These are phyloP conservation scores for Cataglyphis albicans DNA, from an alignment of 2,888 invertebrate species.

Conservation along the genomic window DNA sequence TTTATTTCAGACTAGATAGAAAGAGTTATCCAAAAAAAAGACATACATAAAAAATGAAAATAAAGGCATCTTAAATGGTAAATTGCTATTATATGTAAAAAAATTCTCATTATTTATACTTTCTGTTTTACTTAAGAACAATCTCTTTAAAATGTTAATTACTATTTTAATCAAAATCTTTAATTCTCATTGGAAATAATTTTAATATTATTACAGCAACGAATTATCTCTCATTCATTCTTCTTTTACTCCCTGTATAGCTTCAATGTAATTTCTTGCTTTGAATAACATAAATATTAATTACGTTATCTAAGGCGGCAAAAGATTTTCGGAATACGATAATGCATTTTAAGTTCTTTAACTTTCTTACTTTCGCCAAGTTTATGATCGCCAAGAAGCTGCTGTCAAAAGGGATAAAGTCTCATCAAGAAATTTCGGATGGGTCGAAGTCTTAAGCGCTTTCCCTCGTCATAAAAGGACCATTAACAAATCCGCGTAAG, in stretches of 20 bases:
- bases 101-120: not conserved
- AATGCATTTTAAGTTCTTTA: constrained; percentile 38
- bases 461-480: constrained; percentile 32
- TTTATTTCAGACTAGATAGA: not conserved
- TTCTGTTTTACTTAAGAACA: not conserved
- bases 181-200: constrained; percentile 12
- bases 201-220: constrained; percentile 5
- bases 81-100: too few species aligned
- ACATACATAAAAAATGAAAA: not conserved
- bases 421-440: constrained; percentile 38
- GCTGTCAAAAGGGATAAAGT: not conserved
- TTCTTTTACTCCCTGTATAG: not conserved
- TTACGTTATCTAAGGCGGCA: constrained; percentile 11
- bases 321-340: not conserved
- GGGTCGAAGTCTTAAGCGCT: constrained; percentile 24
- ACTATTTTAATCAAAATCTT: not conserved
- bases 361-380: constrained; percentile 16
- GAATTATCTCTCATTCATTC: not conserved
- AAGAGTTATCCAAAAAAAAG: not conserved
- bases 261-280: not conserved
- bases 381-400: not conserved
- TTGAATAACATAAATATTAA: constrained; percentile 31
- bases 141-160: not conserved
- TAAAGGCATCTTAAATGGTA: not conserved
- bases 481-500: constrained; percentile 51